phyloP scores from a whole-genome alignment of 2,888 invertebrate species.

The Seladonia tumulorum region DNA sequence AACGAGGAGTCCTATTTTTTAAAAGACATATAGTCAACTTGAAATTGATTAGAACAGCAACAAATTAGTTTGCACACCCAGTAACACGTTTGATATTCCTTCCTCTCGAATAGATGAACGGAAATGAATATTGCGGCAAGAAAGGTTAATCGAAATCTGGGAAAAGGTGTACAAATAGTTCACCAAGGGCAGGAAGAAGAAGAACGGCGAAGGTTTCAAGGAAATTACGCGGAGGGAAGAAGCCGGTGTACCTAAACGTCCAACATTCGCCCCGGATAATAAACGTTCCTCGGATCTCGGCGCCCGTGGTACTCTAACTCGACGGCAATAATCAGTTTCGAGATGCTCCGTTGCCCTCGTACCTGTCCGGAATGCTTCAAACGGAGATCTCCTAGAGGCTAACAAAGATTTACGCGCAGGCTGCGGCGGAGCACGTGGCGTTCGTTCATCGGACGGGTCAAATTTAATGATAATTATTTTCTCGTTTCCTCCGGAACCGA shows the following conservation, averaged over 20 bases:
- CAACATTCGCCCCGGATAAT: conserved; percentile 69
- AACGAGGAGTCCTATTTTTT: no score
- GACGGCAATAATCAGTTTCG: conserved; percentile 25
- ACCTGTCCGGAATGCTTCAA: conserved; percentile 23
- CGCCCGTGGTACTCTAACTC: conserved; percentile 21
- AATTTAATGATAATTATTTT: conserved; percentile 22
- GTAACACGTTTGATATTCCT: not conserved
- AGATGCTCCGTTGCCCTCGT: conserved; percentile 14
- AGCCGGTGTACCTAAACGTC: conserved; percentile 62
- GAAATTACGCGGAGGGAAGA: conserved; percentile 35
- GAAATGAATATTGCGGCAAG: no score
- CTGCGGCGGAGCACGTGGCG: conserved; percentile 4
- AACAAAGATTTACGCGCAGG: not conserved
- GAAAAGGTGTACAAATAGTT: not conserved
- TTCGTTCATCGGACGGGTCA: not conserved
- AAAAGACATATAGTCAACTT: no score
- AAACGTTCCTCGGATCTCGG: conserved; percentile 55
- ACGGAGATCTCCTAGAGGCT: not conserved
- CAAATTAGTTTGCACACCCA: no score
- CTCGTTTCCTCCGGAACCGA: not conserved
- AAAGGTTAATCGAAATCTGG: not conserved
- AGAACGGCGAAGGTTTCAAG: conserved; percentile 14
- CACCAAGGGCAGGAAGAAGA: not conserved
- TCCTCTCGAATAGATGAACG: no score
- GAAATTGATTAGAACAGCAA: no score